Base-by-base conservation (phyloP, 1,140 invertebrate genomes). In the Druon quercuslanigerum region DNA sequence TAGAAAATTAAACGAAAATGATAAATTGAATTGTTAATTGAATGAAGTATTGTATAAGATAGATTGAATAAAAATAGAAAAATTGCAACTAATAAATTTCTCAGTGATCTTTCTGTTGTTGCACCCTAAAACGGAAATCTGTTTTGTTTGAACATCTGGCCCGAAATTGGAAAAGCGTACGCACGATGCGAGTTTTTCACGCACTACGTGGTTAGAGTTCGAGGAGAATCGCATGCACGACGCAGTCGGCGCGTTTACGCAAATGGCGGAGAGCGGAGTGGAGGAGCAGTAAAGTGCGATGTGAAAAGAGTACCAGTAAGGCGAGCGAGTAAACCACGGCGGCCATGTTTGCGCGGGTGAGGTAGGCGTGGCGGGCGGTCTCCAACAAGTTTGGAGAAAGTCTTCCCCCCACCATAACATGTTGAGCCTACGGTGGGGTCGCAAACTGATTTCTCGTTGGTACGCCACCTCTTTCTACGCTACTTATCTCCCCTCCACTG, bases 301-400 rank as follows among this genome's bases (percentile, higher is more conserved):
- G 80, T 75, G 77, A 79, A 33, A 76, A 75, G 81, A 76, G 76
- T 33, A 33, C 25, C 5, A 78, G 79, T 70, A 75, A 73, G 54
- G 76, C 50, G 73, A 72, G 17, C 76, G 74, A 54, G 66, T 80
- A 80, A 75, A 81, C 72, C 73, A 75, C 73, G 79, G 80, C 90
- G 88, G 90, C 90, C 90, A 91, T 91, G 89, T 90, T 91, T 91
- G 90, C 90, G 90, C 90, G 89, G 87, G 79, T 84, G 87, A 75
- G 72, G 89, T 90, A 87, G 90, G 90, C 90, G 90, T 90, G 89
- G 87, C 87, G 83, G 79, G 72, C 79, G 73, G 73, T 75, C 86
- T 87, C 88, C 88, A 88, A 89, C 86, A 82, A 85, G 84, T 84
- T 85, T 83, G 85, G 85, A 86, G 85, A 87, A 88, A 84, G 81